Evolutionary conservation across 2,797 vertebrate genomes (phyloP), one percentile per base, ranked within the genome.

Genomic region (Adrianichthys oophorus): DNA sequence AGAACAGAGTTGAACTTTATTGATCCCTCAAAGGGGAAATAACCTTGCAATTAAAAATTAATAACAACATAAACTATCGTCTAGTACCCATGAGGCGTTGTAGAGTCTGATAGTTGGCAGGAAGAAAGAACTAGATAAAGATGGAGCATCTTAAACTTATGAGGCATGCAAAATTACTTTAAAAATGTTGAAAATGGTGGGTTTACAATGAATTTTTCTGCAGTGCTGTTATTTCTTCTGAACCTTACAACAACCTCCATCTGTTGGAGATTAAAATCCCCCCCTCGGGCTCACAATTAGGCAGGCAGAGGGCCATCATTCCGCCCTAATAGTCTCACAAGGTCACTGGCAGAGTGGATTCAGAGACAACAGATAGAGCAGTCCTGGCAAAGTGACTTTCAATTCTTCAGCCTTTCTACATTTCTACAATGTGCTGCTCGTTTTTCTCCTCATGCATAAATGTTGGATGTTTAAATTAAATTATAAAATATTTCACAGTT

Each of bases 291-390:
- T 84, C 69, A 73, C 80, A 87, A 88, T 86, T 83, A 90, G 81
- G 49, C 76, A 77, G 89, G 90, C 80, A 82, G 66, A 70, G 79
- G 56, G n/a, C 75, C 56, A 72, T 85, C 74, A 85, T 92, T 91
- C 86, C 37, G 83, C 88, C 74, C 89, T 84, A 90, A 57, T 85
- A 85, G 79, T 62, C 79, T 67, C 68, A 75, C 88, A 93, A 93
- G 91, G 92, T 92, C 74, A 23, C 18, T 62, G 23, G 65, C 62
- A 62, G 59, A 69, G 63, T 75, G 54, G 70, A 59, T 41, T 66
- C 60, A 70, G 67, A 67, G 50, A 59, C 15, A 12, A 46, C 37
- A 23, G 53, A 41, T 40, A 59, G 24, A 19, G 41, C 49, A 68
- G 42, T 29, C 23, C 29, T n/a, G 49, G 58, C 42, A n/a, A 73